phyloP scores from a whole-genome alignment of 2,888 invertebrate species.

The Machimus atricapillus region DNA sequence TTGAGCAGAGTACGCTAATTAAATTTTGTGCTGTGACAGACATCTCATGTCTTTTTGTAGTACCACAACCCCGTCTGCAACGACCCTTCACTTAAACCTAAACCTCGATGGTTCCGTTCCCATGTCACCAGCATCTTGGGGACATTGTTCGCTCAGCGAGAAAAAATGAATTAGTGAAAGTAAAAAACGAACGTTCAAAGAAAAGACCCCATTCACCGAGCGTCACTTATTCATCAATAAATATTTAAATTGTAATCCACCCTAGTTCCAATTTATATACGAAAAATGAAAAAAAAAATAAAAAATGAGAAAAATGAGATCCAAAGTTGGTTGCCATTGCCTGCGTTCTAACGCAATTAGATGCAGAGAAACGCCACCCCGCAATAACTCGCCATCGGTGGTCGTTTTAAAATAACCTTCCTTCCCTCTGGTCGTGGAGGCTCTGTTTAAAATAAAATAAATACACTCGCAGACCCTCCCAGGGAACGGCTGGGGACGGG shows the following conservation, averaged over 20 bases:
- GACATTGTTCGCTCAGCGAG: background rate
- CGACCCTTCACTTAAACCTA: background rate
- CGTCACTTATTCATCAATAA: slow-evolving; percentile 24
- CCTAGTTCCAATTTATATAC: background rate
- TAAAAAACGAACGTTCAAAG: background rate
- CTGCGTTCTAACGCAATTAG: slow-evolving; percentile 19
- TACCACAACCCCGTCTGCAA: background rate
- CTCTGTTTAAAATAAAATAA: slow-evolving; percentile 47
- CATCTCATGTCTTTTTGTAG: background rate
- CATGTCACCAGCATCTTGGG: background rate
- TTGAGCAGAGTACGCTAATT: background rate
- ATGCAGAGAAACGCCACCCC: slow-evolving; percentile 11
- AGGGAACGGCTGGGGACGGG: background rate
- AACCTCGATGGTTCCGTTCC: background rate
- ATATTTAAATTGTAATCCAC: slow-evolving; percentile 31
- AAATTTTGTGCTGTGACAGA: background rate
- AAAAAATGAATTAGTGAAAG: background rate
- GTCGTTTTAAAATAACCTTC: slow-evolving; percentile 52
- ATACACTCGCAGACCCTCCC: slow-evolving; percentile 45
- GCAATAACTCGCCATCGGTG: slow-evolving; percentile 47
- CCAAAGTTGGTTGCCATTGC: background rate
- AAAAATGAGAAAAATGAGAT: background rate
- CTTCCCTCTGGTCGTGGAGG: slow-evolving; percentile 5
- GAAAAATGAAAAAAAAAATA: background rate
- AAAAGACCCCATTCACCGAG: background rate